These are phyloP conservation scores for Prosopocoilus inquinatus DNA, from an alignment of 2,888 invertebrate species.

Conservation along the genomic window DNA sequence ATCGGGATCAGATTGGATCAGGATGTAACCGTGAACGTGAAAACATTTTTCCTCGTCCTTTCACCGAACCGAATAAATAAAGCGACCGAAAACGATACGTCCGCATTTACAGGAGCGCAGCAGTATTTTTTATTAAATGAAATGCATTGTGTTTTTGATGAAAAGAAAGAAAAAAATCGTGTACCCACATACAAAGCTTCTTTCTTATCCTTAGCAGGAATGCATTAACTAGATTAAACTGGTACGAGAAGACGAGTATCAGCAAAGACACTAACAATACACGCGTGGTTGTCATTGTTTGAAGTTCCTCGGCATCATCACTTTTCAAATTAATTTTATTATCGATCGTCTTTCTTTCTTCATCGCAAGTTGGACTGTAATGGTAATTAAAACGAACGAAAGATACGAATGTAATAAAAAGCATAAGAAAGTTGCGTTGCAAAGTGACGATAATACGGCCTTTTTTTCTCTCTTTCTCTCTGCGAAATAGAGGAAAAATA, in stretches of 20 bases:
- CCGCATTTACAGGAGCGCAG: background rate
- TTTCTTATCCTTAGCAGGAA: background rate
- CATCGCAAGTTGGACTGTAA: too few species aligned
- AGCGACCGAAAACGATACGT: background rate
- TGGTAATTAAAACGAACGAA: too few species aligned
- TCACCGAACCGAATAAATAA: too few species aligned
- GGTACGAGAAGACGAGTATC: conserved; percentile 37
- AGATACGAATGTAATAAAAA: too few species aligned
- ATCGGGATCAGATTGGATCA: conserved; percentile 27
- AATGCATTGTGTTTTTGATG: conserved; percentile 15
- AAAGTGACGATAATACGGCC: too few species aligned
- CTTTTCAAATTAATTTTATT: too few species aligned
- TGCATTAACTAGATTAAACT: conserved; percentile 46
- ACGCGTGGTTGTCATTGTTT: conserved; percentile 33
- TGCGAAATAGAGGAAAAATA: background rate
- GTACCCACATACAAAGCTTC: too few species aligned
- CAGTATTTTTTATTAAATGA: background rate
- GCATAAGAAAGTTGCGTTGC: too few species aligned
- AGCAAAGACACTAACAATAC: conserved; percentile 39
- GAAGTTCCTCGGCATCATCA: conserved; percentile 8
- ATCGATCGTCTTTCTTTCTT: too few species aligned
- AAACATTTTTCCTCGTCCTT: background rate
- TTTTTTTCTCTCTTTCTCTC: too few species aligned
- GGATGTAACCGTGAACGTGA: conserved; percentile 8
- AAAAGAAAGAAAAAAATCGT: conserved; percentile 6